Percentiles rank a stretch among this genome's conserved stretches.
These are phyloP conservation scores for Triops cancriformis DNA, from an alignment of 1,140 invertebrate genomes.

Conservation along the genomic window DNA sequence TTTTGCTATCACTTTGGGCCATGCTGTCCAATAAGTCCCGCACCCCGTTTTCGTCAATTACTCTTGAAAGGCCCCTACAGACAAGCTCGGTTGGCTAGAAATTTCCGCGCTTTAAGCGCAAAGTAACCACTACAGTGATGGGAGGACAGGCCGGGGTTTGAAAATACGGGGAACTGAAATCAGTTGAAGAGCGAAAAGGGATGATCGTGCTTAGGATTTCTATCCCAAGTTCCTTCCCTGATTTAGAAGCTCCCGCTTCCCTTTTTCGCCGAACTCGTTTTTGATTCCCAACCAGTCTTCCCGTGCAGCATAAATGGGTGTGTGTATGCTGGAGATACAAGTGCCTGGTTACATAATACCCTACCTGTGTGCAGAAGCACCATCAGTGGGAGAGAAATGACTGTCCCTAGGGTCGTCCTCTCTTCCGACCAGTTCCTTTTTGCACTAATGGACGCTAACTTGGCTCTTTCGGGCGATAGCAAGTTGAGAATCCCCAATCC, in stretches of 20 bases:
- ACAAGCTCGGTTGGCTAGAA: background rate
- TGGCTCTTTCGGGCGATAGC: conserved; percentile 9
- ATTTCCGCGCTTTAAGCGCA: background rate
- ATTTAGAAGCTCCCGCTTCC: background rate
- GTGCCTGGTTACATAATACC: background rate
- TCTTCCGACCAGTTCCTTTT: background rate
- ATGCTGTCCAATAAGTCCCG: background rate
- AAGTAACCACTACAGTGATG: background rate
- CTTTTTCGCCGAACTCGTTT: background rate
- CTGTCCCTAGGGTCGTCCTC: background rate
- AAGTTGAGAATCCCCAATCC: conserved; percentile 13
- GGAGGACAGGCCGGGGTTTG: no score
- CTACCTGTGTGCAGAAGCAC: conserved; percentile 8
- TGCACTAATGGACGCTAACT: conserved; percentile 10
- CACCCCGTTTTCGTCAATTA: background rate
- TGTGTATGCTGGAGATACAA: background rate
- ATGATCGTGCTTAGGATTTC: background rate
- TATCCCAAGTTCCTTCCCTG: background rate
- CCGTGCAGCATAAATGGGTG: background rate
- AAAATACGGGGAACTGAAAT: background rate
- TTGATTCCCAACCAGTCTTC: background rate
- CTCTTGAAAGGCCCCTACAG: background rate
- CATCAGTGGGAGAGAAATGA: background rate
- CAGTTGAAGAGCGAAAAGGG: background rate
- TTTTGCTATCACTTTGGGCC: conserved; percentile 2